Conservation (phyloP, 2,888 invertebrate genomes). For the Portevinia maculata region DNA sequence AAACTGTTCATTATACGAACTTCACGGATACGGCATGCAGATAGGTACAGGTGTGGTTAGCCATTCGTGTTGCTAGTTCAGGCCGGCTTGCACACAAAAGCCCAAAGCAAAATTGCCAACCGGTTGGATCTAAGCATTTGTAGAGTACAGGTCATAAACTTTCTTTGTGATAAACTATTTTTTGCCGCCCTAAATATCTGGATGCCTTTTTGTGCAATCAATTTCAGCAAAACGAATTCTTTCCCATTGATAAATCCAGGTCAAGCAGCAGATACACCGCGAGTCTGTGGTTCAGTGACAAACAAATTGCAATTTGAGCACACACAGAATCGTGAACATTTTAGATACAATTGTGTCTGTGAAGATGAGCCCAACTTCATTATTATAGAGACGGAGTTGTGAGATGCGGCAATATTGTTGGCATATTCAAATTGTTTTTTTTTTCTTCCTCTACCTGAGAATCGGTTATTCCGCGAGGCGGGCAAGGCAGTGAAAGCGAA, state of each 20-base stretch:
- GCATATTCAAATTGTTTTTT: slow-evolving; percentile 18
- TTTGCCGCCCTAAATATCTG: background rate
- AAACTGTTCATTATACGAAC: slow-evolving; percentile 1
- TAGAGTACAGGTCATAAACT: slow-evolving; percentile 17
- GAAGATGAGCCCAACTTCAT: slow-evolving; percentile 47
- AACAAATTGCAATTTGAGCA: slow-evolving; percentile 31
- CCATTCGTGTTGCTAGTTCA: slow-evolving; percentile 26
- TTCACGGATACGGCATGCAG: slow-evolving; percentile 18
- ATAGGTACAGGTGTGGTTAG: slow-evolving; percentile 49
- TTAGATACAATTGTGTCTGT: slow-evolving; percentile 1
- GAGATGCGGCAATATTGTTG: slow-evolving; percentile 16
- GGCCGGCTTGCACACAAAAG: slow-evolving; percentile 20
- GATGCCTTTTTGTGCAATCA: slow-evolving; percentile 39
- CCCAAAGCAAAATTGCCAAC: slow-evolving; percentile 20
- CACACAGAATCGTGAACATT: slow-evolving; percentile 2
- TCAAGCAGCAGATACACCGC: slow-evolving; percentile 12
- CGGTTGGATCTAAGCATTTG: slow-evolving; percentile 45
- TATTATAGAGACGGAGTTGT: slow-evolving; percentile 38
- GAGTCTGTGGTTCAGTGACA: slow-evolving; percentile 20
- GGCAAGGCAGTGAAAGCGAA: slow-evolving; percentile 67
- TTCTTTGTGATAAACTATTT: slow-evolving; percentile 29
- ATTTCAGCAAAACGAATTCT: slow-evolving; percentile 33
- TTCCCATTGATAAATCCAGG: slow-evolving; percentile 59
- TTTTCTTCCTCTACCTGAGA: background rate
- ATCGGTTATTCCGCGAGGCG: slow-evolving; percentile 14